Conservation (phyloP, 2,888 invertebrate species). For the Glyphotaelius pellucidus region DNA sequence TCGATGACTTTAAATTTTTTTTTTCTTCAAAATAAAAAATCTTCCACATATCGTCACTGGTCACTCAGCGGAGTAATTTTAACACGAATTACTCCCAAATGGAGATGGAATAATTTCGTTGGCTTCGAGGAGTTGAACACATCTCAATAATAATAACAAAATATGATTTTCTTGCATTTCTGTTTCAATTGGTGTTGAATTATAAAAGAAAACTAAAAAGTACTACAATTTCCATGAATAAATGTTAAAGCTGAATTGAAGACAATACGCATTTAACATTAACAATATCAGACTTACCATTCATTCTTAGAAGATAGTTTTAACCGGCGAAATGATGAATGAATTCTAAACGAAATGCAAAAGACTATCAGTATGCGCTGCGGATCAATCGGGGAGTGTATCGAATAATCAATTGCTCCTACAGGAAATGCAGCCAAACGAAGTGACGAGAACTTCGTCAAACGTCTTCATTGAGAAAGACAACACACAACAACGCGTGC, state of each 20-base stretch:
- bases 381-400: neutral
- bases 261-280: neutral
- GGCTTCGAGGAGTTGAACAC: no score
- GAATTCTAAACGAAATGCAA: conserved; percentile 8
- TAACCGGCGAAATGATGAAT: conserved; percentile 1
- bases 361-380: neutral
- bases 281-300: neutral
- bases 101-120: no score
- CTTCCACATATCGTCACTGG: no score
- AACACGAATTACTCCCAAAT: no score
- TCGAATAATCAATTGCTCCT: neutral
- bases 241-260: neutral
- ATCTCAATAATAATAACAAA: no score
- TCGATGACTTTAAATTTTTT: no score
- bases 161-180: no score
- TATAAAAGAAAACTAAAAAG: no score
- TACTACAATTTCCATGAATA: neutral
- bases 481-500: neutral
- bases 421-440: neutral
- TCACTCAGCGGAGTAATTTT: no score
- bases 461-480: neutral
- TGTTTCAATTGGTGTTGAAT: no score
- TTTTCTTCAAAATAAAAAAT: no score
- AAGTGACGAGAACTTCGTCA: neutral
- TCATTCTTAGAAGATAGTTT: neutral